Base-by-base conservation (phyloP, 1,140 invertebrate species). In the Aphelenchoides besseyi region DNA sequence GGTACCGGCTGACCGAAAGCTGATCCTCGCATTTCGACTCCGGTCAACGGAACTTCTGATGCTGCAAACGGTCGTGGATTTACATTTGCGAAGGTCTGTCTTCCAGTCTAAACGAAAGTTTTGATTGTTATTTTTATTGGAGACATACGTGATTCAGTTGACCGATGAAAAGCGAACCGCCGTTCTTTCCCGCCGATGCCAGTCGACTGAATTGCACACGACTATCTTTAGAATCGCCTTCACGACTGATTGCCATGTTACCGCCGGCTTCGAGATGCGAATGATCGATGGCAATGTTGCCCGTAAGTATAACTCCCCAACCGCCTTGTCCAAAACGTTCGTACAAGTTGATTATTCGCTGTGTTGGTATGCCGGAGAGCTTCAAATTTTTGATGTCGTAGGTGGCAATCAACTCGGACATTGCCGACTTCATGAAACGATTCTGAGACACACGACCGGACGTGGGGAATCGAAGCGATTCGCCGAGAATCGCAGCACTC, bases 291-390 rank as follows among this genome's bases (percentile, higher is more conserved):
- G 36, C 53, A 3, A 77, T 61, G 48, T 79, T 77, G 0, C 75
- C 75, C 9, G 75, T 77, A 5, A 77, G 33, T 23, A 77, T 48
- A 0, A 77, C n/a, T 35, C 75, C 75, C 28, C 69, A 77, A 18
- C 78, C 68, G 23, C 77, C 77, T 29, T 74, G 54, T 16, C 63
- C 75, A 68, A 76, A 77, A 61, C 75, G 74, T 16, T 77, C 66
- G 52, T 77, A 77, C 3, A 79, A 29, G 64, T 77, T 77, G 8
- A 77, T 52, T 18, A 77, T 53, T 23, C 78, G 53, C 32, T 79
- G 30, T 8, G 76, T 63, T 12, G 75, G 75, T 32, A 79, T 63
- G 33, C 75, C 75, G 23, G 41, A 37, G 2, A 26, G 16, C 64
- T 69, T 33, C 2, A 37, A 32, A 52, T 52, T 23, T 29, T 48